Conservation (phyloP, 2,888 invertebrate genomes). For the Spisula solida region DNA sequence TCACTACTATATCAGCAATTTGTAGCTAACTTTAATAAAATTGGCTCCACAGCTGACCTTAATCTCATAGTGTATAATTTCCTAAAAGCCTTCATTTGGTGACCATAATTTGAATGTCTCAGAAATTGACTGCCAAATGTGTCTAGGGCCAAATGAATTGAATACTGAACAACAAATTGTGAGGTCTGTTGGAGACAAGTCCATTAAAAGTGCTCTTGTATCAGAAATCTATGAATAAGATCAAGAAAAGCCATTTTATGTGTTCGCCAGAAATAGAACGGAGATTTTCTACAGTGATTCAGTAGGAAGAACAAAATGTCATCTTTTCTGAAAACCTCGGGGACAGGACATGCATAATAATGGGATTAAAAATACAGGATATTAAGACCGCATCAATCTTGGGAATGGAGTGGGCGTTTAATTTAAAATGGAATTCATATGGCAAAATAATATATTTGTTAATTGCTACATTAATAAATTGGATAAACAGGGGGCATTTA, state of each 20-base stretch:
- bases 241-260: neutral
- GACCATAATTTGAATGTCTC: neutral
- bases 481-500: too few relatives aligned
- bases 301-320: neutral
- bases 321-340: neutral
- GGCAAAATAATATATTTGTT: too few relatives aligned
- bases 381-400: too few relatives aligned
- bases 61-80: too few relatives aligned
- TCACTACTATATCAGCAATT: too few relatives aligned
- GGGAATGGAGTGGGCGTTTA: too few relatives aligned
- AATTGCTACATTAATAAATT: too few relatives aligned
- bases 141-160: neutral
- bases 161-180: neutral
- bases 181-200: neutral
- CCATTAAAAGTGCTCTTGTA: neutral
- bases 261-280: neutral
- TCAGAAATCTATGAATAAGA: neutral
- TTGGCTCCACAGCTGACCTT: too few relatives aligned
- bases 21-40: too few relatives aligned
- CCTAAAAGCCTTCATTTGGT: neutral
- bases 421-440: too few relatives aligned
- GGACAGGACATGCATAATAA: neutral
- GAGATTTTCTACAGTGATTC: neutral
- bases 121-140: neutral
- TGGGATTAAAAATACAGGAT: neutral